Evolutionary conservation across 2,888 invertebrate species (phyloP), one percentile per base, ranked within the genome.

Genomic region (Lampropteryx suffumata): DNA sequence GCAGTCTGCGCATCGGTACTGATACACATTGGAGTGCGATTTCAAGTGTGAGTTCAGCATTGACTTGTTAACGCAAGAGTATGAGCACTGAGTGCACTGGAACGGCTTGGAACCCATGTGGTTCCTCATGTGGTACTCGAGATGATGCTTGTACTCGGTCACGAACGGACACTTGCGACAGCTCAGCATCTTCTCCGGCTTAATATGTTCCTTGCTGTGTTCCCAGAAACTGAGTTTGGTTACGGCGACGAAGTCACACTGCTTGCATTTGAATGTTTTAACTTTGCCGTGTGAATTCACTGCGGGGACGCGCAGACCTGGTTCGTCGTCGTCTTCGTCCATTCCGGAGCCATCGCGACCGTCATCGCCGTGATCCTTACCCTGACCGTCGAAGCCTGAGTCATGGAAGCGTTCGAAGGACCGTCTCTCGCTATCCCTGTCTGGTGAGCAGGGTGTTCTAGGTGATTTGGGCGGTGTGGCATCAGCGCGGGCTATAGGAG

Each of bases 1-100:
- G 80, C 99, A 99, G 75, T 98, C 95, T 0, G 94, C 91, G 78
- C 99, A 99, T 28, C 97, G 93, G 80, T 97, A 99, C 74, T 97
- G 98, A 73, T 98, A 98, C 0, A 98, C 91, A 61, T 94, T 95
- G 0, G 96, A 96, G 82, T 99, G 99, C 0, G 97, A 98, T 77
- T 99, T 99, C 74, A 98, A 93, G 78, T 99, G 99, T 0, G 98
- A 98, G 84, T 98, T 99, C 46, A 99, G 91, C 99, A 99, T 99
- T 0, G 99, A 99, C 79, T 98, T 98, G 88, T 98, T 99, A n/a
- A 98, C 98, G 76, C 98, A 99, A 0, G 94, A 93, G 72, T 98
- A 98, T 11, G 92, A 92, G 79, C 99, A 99, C 73, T 97, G 94
- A 57, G 92, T 92, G 82, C 99, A 99, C 77, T 96, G 96, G 91